These are phyloP conservation scores for Chaenodraco wilsoni DNA, from an alignment of 2,797 vertebrate genomes.

Conservation along the genomic window DNA sequence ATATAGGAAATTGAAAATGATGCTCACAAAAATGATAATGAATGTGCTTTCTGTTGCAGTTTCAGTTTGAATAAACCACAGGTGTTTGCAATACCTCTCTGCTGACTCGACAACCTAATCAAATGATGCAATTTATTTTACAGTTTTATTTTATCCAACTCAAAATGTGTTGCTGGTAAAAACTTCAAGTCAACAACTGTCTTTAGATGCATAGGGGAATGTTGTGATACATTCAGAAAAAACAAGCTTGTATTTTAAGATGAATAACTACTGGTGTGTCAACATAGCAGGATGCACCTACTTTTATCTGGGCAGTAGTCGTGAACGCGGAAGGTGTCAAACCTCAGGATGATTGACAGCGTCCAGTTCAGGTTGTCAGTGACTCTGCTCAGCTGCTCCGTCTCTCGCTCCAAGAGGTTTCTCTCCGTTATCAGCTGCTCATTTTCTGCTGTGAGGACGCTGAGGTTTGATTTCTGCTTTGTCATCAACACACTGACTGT, in stretches of 20 bases:
- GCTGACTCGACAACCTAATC: no score
- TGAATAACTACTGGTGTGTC: neutral
- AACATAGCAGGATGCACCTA: conserved; percentile 1
- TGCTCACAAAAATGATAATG: no score
- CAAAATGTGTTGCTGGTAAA: neutral
- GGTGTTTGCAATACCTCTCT: no score
- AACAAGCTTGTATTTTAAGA: no score
- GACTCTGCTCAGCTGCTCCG: neutral
- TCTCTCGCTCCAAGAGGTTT: neutral
- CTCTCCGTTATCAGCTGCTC: conserved; percentile 6
- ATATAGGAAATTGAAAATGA: neutral
- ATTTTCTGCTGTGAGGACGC: neutral
- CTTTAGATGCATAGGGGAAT: neutral
- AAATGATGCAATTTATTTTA: neutral
- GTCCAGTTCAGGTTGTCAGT: conserved; percentile 32
- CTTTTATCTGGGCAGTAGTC: conserved; percentile 52
- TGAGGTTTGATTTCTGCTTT: neutral
- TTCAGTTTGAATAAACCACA: no score
- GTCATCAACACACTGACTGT: conserved; percentile 2
- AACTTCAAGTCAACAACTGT: neutral
- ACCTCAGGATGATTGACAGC: conserved; percentile 41
- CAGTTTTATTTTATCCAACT: neutral
- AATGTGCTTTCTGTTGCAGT: no score
- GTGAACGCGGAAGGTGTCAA: conserved; percentile 26
- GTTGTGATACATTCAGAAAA: neutral